These are phyloP conservation scores for Julus scandinavius DNA, from an alignment of 2,888 invertebrate genomes.

Conservation along the genomic window DNA sequence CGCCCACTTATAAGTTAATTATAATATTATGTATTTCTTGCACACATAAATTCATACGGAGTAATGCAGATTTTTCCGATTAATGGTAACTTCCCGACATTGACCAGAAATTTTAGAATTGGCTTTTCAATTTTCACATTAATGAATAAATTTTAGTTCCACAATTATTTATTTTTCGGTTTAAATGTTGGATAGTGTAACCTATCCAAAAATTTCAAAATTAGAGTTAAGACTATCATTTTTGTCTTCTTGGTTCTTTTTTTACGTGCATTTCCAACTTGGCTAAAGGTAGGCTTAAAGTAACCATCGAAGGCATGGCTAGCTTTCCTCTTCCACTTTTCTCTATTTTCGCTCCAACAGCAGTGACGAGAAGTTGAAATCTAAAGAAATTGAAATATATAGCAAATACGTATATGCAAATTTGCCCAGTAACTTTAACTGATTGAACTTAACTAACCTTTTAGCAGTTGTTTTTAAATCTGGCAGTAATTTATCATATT, in stretches of 20 bases:
- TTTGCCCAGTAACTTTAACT: not conserved
- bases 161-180: not conserved
- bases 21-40: no score
- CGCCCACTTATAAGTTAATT: no score
- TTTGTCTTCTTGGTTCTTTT: not conserved
- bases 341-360: constrained; percentile 23
- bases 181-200: not conserved
- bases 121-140: no score
- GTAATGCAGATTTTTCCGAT: no score
- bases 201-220: not conserved
- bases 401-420: not conserved
- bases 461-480: constrained; percentile 12
- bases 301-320: not conserved
- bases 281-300: constrained; percentile 6
- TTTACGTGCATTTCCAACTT: not conserved
- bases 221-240: not conserved
- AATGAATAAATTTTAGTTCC: not conserved
- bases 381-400: not conserved
- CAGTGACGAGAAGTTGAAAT: constrained; percentile 36
- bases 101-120: no score
- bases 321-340: not conserved
- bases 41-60: no score
- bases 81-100: no score
- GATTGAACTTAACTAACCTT: not conserved
- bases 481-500: not conserved